Percentiles rank a stretch among this genome's conserved stretches.
phyloP scores from a whole-genome alignment of 2,113 vertebrate species.

The Entomyzon cyanotis region DNA sequence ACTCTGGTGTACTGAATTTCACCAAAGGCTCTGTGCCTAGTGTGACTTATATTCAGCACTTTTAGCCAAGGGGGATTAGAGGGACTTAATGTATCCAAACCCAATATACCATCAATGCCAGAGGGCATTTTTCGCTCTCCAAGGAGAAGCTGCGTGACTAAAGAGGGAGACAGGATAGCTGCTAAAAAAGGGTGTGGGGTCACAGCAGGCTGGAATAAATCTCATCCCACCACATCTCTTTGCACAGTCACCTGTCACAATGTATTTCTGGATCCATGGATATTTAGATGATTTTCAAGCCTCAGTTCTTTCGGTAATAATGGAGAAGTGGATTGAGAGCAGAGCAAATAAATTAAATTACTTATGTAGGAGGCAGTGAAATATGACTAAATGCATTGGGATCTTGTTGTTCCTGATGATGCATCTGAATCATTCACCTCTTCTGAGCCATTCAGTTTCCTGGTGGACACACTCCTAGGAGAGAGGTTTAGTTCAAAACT shows the following conservation, averaged over 20 bases:
- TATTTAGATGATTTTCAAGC: background rate
- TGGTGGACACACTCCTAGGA: background rate
- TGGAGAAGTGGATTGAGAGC: background rate
- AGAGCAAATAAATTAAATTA: constrained; percentile 47
- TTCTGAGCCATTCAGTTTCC: background rate
- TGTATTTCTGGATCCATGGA: background rate
- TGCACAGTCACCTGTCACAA: background rate
- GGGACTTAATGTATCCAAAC: background rate
- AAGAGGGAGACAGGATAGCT: background rate
- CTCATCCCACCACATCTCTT: background rate
- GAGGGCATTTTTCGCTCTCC: background rate
- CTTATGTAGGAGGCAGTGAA: constrained; percentile 35
- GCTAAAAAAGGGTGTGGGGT: background rate
- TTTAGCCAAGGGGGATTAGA: background rate
- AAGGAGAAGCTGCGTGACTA: background rate
- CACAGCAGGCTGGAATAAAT: background rate
- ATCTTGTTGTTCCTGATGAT: constrained; percentile 24
- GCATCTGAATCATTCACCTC: constrained; percentile 13
- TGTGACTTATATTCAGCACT: background rate
- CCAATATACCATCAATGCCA: background rate
- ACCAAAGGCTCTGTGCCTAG: background rate
- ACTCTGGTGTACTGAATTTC: background rate
- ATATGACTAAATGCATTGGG: constrained; percentile 36
- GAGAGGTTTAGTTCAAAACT: background rate
- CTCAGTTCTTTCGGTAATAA: background rate